Evolutionary conservation across 2,888 invertebrate genomes (phyloP).

Genomic region (Caenorhabditis doughertyi): DNA sequence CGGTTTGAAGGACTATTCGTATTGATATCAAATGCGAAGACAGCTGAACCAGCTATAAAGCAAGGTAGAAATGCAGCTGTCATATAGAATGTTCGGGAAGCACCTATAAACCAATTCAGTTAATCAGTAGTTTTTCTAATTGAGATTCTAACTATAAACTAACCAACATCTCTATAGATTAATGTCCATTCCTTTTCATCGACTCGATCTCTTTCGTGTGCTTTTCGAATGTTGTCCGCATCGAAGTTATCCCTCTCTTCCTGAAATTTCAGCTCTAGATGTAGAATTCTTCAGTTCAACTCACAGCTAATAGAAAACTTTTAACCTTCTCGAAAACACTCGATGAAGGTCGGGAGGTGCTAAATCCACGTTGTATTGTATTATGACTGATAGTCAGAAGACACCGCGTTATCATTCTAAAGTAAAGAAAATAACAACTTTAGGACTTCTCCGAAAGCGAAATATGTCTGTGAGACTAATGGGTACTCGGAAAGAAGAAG

Average conservation of each 20-base stretch:
- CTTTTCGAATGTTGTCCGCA: constrained; percentile 58
- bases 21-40: constrained; percentile 59
- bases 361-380: constrained; percentile 25
- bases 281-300: not conserved
- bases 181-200: constrained; percentile 66
- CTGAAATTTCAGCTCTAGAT: constrained; percentile 42
- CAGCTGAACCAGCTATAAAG: constrained; percentile 54
- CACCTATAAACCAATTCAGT: constrained; percentile 44
- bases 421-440: not conserved
- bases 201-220: constrained; percentile 65
- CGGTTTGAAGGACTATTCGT: constrained; percentile 59
- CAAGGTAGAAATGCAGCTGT: constrained; percentile 66
- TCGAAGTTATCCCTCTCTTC: constrained; percentile 70
- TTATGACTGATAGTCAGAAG: constrained; percentile 15
- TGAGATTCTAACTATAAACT: not conserved
- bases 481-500: not conserved
- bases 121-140: not conserved
- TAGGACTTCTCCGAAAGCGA: not conserved
- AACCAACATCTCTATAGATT: constrained; percentile 70
- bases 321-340: constrained; percentile 54
- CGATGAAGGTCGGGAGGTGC: constrained; percentile 38
- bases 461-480: not conserved
- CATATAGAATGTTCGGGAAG: constrained; percentile 68
- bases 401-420: constrained; percentile 46
- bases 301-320: constrained; percentile 63